phyloP scores from a whole-genome alignment of 2,888 invertebrate species.

The Endomychus coccineus region DNA sequence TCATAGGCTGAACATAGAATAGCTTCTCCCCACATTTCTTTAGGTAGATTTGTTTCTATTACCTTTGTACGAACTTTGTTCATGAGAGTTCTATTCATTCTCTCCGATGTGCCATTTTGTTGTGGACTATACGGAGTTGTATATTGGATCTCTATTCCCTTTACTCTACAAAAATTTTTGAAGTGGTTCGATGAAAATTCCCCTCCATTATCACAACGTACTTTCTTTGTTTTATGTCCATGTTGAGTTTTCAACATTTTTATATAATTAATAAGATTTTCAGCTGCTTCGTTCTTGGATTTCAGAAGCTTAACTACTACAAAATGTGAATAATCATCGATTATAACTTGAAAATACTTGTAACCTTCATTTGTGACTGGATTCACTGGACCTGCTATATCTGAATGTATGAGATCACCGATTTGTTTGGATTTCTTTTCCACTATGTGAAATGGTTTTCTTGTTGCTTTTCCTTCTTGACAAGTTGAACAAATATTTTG shows the following conservation, averaged over 20 bases:
- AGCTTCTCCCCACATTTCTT: slow-evolving; percentile 25
- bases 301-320: slow-evolving; percentile 10
- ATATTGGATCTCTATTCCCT: slow-evolving; percentile 18
- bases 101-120: slow-evolving; percentile 22
- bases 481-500: slow-evolving; percentile 4
- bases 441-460: slow-evolving; percentile 18
- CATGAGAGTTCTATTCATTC: slow-evolving; percentile 24
- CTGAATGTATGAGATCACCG: slow-evolving; percentile 21
- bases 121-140: slow-evolving; percentile 22
- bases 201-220: slow-evolving; percentile 21
- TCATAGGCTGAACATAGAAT: slow-evolving; percentile 24
- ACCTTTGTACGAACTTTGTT: slow-evolving; percentile 23
- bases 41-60: slow-evolving; percentile 21
- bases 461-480: slow-evolving; percentile 16
- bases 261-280: slow-evolving; percentile 13
- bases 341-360: slow-evolving; percentile 11
- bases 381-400: slow-evolving; percentile 19
- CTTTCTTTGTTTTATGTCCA: slow-evolving; percentile 7
- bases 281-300: slow-evolving; percentile 14
- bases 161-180: slow-evolving; percentile 14
- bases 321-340: slow-evolving; percentile 17
- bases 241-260: slow-evolving; percentile 10
- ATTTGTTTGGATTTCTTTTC: slow-evolving; percentile 17
- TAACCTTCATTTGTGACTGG: slow-evolving; percentile 11
- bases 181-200: slow-evolving; percentile 16